Evolutionary conservation across 2,113 vertebrate genomes (phyloP), one percentile per base, ranked within the genome.

Genomic region (Platichthys stellatus): DNA sequence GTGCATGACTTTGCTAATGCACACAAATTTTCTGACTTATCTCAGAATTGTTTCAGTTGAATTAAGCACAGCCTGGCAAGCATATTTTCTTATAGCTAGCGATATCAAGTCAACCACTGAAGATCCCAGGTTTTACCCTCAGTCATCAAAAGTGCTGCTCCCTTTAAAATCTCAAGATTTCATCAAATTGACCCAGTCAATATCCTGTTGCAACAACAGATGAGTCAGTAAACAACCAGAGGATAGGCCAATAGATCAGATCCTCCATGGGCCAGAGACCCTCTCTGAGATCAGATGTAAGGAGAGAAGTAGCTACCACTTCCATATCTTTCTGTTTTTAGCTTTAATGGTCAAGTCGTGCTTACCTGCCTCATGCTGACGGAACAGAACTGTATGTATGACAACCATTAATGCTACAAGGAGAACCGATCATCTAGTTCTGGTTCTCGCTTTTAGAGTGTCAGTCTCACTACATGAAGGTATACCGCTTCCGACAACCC

Each of bases 401-500:
- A 49, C 45, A 15, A 21, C 51, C 51, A n/a, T 54, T 54, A 49
- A 49, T 6, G 5, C 4, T 2, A 49, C 14, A 49, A 49, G 4
- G 15, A 18, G 1, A 49, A 8, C 51, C 8, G 20, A 49, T 18
- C 47, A 18, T 15, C 17, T 49, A 1, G 51, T n/a, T n/a, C 51
- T 9, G 51, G 7, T n/a, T 53, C 51, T 53, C 9, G 6, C 51
- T 53, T 53, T 53, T 53, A 53, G 51, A 53, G 20, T n/a, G 20
- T 53, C 51, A 53, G 51, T 53, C 51, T 21, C 51, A 20, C 20
- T 56, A 23, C n/a, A 56, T 56, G 54, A 23, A 56, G 20, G 51
- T 53, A n/a, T n/a, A n/a, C n/a, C 2, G 31, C 57, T 64, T 43
- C 43, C 64, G n/a, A 64, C 59, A 64, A 56, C 63, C 67, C 28